These are phyloP conservation scores for Lacanobia oleracea DNA, from an alignment of 2,888 invertebrate species.

Conservation along the genomic window DNA sequence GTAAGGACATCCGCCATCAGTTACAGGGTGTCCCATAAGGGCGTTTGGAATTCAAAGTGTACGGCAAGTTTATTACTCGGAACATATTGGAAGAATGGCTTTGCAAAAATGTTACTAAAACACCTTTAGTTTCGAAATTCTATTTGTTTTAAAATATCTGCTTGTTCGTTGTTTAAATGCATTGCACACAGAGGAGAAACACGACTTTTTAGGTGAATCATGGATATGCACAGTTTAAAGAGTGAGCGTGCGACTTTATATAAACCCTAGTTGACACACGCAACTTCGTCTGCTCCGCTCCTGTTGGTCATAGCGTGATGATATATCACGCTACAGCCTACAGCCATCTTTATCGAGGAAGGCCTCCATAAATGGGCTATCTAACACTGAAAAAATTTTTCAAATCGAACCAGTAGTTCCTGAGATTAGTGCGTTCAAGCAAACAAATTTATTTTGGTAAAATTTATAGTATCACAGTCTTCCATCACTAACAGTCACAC, in stretches of 20 bases:
- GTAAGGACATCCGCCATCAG: slow-evolving; percentile 32
- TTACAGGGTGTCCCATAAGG: slow-evolving; percentile 72
- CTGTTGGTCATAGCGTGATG: no score
- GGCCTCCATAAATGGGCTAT: no score
- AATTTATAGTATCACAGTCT: background rate
- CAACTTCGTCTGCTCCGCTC: no score
- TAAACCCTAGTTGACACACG: no score
- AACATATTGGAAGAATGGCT: slow-evolving; percentile 78
- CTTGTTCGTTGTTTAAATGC: slow-evolving; percentile 27
- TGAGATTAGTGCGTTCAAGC: no score
- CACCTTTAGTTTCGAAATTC: slow-evolving; percentile 24
- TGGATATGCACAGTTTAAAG: no score
- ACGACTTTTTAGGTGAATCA: background rate
- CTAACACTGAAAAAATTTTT: no score
- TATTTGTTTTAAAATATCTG: slow-evolving; percentile 29
- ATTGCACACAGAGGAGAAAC: background rate
- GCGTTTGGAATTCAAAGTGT: slow-evolving; percentile 77
- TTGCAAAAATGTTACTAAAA: slow-evolving; percentile 49
- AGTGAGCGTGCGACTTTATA: background rate
- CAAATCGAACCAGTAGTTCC: no score
- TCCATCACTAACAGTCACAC: no score
- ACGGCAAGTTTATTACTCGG: slow-evolving; percentile 77
- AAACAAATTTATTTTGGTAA: background rate
- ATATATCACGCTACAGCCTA: no score
- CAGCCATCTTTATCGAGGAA: no score